Evolutionary conservation across 2,888 invertebrate species (phyloP), one percentile per base, ranked within the genome.

Genomic region (Microchrysa polita): DNA sequence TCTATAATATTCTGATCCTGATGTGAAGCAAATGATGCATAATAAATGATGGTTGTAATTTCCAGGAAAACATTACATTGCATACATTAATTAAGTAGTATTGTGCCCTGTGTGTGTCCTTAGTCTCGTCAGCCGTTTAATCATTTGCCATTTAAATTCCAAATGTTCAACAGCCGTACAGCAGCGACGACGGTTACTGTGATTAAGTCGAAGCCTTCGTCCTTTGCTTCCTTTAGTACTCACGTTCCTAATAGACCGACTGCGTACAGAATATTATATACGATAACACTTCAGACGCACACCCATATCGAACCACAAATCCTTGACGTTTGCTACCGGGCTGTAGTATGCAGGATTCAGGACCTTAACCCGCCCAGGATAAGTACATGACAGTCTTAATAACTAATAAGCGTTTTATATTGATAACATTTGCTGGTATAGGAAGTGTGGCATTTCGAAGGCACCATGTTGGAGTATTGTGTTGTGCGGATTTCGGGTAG

Each of bases 371-470:
- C 27, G 44, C 48, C n/a, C 42, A 10, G 61, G n/a, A 61, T 20
- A 27, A 67, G 53, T 16, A 52, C 67, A 53, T 67, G 55, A 67
- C 53, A 67, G n/a, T 55, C 27, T 67, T 67, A 67, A 67, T 67
- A 55, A 67, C 67, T 67, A 53, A 53, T 67, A 67, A 67, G 53
- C 55, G 67, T 53, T 53, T 67, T 34, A 67, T 55, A 67, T 53
- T 55, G 67, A 67, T 55, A 27, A 53, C 53, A 52, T 18, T 27
- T n/a, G 16, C n/a, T 16, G 34, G 18, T 23, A n/a, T n/a, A n/a
- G n/a, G n/a, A n/a, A 34, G 65, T 16, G 22, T 10, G 55, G 27
- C 14, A n/a, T n/a, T 48, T 48, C 48, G 2, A 12, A 4, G 14
- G 48, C 48, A 48, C 12, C 12, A 48, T n/a, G 14, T 48, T 48